Evolutionary conservation across 2,113 vertebrate species (phyloP).

Genomic region (Odocoileus virginianus): DNA sequence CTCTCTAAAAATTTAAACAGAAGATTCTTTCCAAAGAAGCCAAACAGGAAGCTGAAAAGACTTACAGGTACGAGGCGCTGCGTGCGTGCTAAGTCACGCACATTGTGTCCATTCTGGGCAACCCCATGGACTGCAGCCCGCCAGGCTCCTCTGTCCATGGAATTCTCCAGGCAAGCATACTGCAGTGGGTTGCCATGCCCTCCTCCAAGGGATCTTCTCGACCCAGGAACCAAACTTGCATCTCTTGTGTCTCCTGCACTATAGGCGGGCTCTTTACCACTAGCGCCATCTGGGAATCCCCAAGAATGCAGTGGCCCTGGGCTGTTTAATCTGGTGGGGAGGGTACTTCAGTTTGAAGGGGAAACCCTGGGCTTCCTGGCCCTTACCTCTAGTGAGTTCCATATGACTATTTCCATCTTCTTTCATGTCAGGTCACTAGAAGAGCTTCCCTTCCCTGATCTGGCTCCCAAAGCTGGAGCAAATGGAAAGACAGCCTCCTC

Average conservation of each 20-base stretch:
- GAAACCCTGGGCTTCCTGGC: not conserved
- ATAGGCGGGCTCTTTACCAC: not conserved
- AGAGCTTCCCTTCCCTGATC: not conserved
- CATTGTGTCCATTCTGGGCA: not conserved
- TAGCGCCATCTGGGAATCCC: not conserved
- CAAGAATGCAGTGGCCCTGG: not conserved
- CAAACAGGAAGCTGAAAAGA: not conserved
- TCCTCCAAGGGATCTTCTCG: not conserved
- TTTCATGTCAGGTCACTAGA: not conserved
- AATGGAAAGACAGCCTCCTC: not conserved
- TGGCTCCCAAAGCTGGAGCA: not conserved
- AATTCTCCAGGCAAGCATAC: not conserved
- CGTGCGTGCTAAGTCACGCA: rapidly evolving
- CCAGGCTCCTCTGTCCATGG: not conserved
- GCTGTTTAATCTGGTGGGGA: not conserved
- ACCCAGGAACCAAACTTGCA: not conserved
- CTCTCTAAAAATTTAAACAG: not conserved
- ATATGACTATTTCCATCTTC: not conserved
- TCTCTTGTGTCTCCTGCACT: not conserved
- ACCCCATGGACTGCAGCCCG: not conserved
- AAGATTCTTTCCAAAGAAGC: not conserved
- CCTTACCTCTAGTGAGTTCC: not conserved
- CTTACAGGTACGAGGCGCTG: rapidly evolving
- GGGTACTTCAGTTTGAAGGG: not conserved
- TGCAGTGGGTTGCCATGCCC: not conserved